Base-by-base conservation (phyloP, 2,797 vertebrate species). In the Pangasius macronema region DNA sequence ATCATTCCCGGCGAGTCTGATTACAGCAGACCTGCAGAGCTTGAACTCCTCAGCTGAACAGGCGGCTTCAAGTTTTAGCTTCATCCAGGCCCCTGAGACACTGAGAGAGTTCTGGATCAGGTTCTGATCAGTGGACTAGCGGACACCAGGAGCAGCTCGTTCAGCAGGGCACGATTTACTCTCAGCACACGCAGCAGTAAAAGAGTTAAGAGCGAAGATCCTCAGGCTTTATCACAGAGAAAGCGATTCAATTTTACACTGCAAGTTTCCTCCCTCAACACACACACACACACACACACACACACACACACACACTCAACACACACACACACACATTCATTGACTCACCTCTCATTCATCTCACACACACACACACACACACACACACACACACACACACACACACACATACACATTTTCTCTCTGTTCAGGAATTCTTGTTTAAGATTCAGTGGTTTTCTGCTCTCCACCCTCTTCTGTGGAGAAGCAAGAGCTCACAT, bases 391-490 rank as follows among this genome's bases (percentile, higher is more conserved):
- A 68, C 68, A 39, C 16, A 20, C 36, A 72, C 68, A 70, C 16
- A 73, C 39, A 73, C 10, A 27, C 39, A 46, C 72, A 46, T 13
- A 72, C 36, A 72, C 39, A 22, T 20, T 42, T 13, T 73, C 22
- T n/a, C 42, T 49, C 72, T 75, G 5, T 27, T 75, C 24, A 51
- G 13, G 39, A 75, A 75, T 75, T 49, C 46, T 51, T 75, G 72
- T 75, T 75, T 75, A 75, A 75, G 72, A 75, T 97, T 98, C 88
- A 99, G 72, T 96, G 96, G 96, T 96, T 97, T 96, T 96, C 96
- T 93, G 95, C 95, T 46, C 42, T 49, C 72, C 72, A 75, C 72
- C 72, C 72, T 75, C 42, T 3, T 6, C 99, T 99, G 95, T 99
- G 98, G 93, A 99, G 96, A 75, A 75, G 3, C 72, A 75, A 51